Conservation (phyloP, 2,113 vertebrate species). For the Grus americana region DNA sequence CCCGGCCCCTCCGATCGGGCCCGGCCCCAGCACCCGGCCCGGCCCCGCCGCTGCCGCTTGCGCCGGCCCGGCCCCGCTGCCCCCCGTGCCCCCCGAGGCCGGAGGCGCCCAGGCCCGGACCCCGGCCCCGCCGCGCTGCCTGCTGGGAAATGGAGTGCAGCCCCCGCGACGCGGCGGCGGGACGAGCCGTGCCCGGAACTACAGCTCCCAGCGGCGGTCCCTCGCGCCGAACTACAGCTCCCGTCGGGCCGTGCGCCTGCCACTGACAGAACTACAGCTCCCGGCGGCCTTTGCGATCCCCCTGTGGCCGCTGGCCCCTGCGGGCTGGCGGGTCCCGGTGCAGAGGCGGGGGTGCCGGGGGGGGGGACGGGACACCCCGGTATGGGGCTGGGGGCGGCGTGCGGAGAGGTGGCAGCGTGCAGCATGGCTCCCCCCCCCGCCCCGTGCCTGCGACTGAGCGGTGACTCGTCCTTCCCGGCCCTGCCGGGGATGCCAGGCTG, state of each 20-base stretch:
- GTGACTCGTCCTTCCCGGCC: too few species aligned
- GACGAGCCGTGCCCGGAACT: accelerated
- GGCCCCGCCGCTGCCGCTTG: neutral
- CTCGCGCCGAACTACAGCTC: neutral
- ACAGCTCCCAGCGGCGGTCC: neutral
- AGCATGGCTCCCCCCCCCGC: too few species aligned
- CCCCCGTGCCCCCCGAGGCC: neutral
- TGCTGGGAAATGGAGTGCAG: conserved; percentile 23
- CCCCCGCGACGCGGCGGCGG: accelerated
- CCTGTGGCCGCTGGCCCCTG: accelerated
- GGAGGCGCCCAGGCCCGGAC: neutral
- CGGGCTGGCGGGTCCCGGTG: too few species aligned
- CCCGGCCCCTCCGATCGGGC: too few species aligned
- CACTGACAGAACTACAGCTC: neutral
- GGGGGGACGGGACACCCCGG: too few species aligned
- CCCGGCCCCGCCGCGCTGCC: neutral
- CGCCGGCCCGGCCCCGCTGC: neutral
- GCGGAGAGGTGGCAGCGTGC: neutral
- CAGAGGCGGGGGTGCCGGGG: neutral
- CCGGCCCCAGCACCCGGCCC: neutral
- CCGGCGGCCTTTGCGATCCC: neutral
- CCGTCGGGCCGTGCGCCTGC: accelerated
- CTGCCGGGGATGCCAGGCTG: too few species aligned
- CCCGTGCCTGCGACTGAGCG: too few species aligned
- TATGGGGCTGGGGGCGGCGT: neutral